A percentile compares a stretch with the other conserved stretches of the same genome.
These are phyloP conservation scores for Leptosomus discolor DNA, from an alignment of 2,113 vertebrate genomes.

Conservation along the genomic window DNA sequence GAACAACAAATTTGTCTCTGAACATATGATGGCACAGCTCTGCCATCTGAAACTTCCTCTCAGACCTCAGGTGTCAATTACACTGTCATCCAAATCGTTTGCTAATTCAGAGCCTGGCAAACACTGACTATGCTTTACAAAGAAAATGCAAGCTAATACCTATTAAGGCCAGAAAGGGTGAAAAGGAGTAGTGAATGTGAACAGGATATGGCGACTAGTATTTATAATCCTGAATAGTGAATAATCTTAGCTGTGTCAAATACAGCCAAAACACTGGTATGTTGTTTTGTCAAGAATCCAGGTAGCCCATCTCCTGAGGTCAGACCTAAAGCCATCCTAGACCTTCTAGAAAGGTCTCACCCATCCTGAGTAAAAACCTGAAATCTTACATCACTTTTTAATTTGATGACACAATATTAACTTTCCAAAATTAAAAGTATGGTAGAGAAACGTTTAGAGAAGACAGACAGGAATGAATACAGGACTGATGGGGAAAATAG, in stretches of 20 bases:
- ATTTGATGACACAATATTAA: background rate
- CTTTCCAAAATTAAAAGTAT: background rate
- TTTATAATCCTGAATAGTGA: background rate
- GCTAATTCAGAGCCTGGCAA: background rate
- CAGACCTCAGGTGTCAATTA: background rate
- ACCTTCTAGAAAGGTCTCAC: background rate
- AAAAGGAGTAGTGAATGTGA: background rate
- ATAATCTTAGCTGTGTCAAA: background rate
- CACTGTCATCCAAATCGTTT: background rate
- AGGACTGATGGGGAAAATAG: background rate
- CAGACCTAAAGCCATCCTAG: background rate
- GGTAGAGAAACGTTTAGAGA: background rate
- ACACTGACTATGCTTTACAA: background rate
- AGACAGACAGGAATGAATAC: background rate
- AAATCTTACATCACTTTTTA: background rate
- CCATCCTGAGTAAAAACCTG: background rate
- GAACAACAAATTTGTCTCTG: background rate
- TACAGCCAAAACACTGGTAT: background rate
- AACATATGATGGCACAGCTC: background rate
- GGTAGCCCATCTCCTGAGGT: background rate
- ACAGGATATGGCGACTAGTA: background rate
- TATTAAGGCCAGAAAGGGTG: background rate
- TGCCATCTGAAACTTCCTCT: background rate
- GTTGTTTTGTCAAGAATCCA: background rate
- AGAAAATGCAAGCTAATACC: background rate